phyloP scores from a whole-genome alignment of 2,888 invertebrate species.

The Nezara viridula region DNA sequence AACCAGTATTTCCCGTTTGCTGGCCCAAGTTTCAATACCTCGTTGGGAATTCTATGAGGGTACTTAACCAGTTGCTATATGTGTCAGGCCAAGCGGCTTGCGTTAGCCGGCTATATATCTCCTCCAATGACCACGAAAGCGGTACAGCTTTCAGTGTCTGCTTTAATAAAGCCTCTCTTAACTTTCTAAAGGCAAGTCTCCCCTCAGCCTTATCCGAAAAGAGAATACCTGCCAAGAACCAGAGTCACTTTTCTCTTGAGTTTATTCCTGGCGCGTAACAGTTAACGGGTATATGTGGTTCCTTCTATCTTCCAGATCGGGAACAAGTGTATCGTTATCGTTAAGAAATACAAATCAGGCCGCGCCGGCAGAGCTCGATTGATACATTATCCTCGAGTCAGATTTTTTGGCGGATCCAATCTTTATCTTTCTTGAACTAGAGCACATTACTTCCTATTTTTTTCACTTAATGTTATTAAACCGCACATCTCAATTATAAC shows the following conservation, averaged over 20 bases:
- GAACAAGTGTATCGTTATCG: neutral
- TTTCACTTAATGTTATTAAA: no score
- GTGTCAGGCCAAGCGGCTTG: neutral
- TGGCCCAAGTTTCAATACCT: neutral
- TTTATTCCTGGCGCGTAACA: neutral
- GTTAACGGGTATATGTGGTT: neutral
- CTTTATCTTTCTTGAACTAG: no score
- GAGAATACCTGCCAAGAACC: constrained; percentile 3
- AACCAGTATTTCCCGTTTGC: neutral
- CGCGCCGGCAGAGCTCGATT: neutral
- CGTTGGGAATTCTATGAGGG: neutral
- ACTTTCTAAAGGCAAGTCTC: constrained; percentile 42
- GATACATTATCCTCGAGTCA: no score
- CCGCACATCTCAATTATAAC: no score
- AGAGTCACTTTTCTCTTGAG: neutral
- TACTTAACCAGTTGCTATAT: neutral
- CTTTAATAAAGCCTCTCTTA: constrained; percentile 23
- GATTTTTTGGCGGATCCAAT: no score
- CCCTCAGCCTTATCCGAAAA: neutral
- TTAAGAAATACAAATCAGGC: neutral
- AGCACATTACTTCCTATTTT: no score
- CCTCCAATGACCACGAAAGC: neutral
- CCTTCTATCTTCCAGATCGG: neutral
- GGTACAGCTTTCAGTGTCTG: constrained; percentile 31
- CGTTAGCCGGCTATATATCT: neutral